Percentiles rank a stretch among this genome's conserved stretches.
Conservation (phyloP, 2,113 vertebrate species). For the Sakesphorus luctuosus region DNA sequence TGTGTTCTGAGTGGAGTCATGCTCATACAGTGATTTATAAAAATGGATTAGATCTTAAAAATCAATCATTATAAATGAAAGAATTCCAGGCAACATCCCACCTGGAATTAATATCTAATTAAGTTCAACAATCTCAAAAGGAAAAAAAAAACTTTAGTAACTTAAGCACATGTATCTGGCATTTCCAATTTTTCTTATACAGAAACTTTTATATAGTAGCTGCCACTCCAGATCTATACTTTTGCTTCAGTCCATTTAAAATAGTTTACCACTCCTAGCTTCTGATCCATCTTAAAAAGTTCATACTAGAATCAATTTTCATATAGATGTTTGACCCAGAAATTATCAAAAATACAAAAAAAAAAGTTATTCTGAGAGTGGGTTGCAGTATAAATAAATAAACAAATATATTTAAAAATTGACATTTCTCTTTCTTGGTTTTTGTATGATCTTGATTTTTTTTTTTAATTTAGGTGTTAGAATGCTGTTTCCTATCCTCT, state of each 20-base stretch:
- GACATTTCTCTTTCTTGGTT: not conserved
- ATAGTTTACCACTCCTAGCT: not conserved
- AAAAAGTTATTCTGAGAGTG: not conserved
- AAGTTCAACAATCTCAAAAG: not conserved
- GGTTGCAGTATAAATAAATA: not conserved
- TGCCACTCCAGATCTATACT: not conserved
- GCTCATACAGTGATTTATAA: constrained; percentile 59
- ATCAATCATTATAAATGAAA: constrained; percentile 64
- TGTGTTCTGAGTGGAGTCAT: not conserved
- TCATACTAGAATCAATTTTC: not conserved
- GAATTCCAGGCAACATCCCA: constrained; percentile 52
- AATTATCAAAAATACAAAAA: not conserved
- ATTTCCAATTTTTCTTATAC: not conserved
- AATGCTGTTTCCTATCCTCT: not conserved
- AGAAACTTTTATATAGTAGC: not conserved
- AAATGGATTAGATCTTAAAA: constrained; percentile 14
- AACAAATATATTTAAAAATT: not conserved
- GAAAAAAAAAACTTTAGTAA: not conserved
- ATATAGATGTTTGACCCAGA: not conserved
- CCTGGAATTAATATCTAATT: constrained; percentile 65
- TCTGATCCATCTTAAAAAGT: not conserved
- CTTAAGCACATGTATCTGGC: not conserved
- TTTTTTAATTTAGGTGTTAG: not conserved
- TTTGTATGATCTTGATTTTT: not conserved
- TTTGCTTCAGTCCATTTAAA: not conserved